These are phyloP conservation scores for Xyliphius kryptos DNA, from an alignment of 2,113 vertebrate species.

Conservation along the genomic window DNA sequence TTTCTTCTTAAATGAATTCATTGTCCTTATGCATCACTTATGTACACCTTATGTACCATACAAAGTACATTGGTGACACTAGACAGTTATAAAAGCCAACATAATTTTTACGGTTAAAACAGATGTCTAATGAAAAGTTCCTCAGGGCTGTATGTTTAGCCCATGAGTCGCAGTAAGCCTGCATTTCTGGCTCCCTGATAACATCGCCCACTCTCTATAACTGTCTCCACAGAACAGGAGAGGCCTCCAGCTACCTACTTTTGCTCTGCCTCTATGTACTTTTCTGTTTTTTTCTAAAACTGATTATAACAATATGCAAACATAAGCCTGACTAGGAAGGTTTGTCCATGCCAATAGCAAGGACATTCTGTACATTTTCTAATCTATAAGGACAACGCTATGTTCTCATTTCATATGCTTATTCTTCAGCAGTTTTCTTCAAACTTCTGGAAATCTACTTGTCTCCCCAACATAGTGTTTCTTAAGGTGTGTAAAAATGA, in stretches of 20 bases:
- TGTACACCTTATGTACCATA: too few species aligned
- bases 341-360: slow-evolving; percentile 10
- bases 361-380: slow-evolving; percentile 1
- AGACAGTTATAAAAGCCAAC: too few species aligned
- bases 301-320: slow-evolving; percentile 60
- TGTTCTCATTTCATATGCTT: too few species aligned
- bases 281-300: slow-evolving; percentile 60
- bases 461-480: not conserved
- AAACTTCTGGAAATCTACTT: too few species aligned
- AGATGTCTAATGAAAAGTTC: too few species aligned
- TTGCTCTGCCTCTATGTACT: slow-evolving; percentile 59
- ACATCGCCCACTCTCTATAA: slow-evolving; percentile 38
- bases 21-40: too few species aligned
- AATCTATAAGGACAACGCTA: slow-evolving; percentile 8
- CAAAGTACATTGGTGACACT: too few species aligned
- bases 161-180: slow-evolving; percentile 2
- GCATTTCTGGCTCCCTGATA: slow-evolving; percentile 23
- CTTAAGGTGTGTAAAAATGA: not conserved
- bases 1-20: too few species aligned
- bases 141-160: too few species aligned
- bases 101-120: too few species aligned
- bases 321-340: slow-evolving; percentile 60
- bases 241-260: slow-evolving; percentile 54
- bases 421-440: too few species aligned
- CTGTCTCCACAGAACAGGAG: slow-evolving; percentile 41